These are phyloP conservation scores for Odontamblyopus rebecca DNA, from an alignment of 2,797 vertebrate species.

Conservation along the genomic window DNA sequence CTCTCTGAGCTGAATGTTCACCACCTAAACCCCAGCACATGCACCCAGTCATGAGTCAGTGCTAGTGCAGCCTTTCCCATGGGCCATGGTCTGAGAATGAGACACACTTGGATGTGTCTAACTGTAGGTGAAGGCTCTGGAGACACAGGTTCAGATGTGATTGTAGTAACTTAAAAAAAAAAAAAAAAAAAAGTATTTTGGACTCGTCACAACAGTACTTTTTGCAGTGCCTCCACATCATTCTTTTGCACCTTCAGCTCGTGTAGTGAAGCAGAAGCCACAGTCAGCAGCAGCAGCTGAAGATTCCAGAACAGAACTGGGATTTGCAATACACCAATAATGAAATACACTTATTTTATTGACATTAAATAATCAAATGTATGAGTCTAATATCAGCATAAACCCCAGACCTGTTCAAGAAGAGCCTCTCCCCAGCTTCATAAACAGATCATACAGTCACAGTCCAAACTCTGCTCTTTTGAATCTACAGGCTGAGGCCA, in stretches of 20 bases:
- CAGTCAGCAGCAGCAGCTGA: conserved; percentile 18
- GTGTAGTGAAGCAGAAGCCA: conserved; percentile 36
- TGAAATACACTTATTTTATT: neutral
- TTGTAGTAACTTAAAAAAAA: too few relatives aligned
- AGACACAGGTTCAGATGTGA: too few relatives aligned
- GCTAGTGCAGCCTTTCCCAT: too few relatives aligned
- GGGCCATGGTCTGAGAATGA: too few relatives aligned
- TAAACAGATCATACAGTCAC: neutral
- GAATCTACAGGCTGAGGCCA: neutral
- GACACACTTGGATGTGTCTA: too few relatives aligned
- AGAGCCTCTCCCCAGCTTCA: neutral
- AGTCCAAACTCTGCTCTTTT: neutral
- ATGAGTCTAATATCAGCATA: too few relatives aligned
- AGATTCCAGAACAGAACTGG: neutral
- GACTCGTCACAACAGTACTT: neutral
- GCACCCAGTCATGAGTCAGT: too few relatives aligned
- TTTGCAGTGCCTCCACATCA: neutral
- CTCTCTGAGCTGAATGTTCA: too few relatives aligned
- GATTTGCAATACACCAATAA: neutral
- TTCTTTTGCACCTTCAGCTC: neutral
- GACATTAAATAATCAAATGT: too few relatives aligned
- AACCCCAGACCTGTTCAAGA: neutral
- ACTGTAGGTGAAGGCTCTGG: too few relatives aligned
- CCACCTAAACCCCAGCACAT: too few relatives aligned
- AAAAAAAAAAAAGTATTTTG: neutral